These are phyloP conservation scores for Rhegmatorhina hoffmannsi DNA, from an alignment of 2,113 vertebrate species.

Conservation along the genomic window DNA sequence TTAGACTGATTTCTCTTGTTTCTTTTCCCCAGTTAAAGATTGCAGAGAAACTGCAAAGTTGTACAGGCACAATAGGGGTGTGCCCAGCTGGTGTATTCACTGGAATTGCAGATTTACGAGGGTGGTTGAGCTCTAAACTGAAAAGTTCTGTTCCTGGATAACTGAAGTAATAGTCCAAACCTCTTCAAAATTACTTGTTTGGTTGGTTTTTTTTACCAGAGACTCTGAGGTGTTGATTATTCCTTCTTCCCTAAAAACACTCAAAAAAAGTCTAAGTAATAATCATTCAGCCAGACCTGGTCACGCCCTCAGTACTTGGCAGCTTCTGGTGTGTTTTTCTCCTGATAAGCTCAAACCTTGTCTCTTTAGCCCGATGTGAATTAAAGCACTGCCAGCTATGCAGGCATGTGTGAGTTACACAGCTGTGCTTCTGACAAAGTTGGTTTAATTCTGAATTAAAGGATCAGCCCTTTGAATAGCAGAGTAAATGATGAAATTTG, in stretches of 20 bases:
- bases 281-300: slow-evolving; percentile 41
- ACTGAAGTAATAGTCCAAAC: not conserved
- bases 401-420: not conserved
- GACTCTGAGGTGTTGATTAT: not conserved
- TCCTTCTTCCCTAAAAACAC: not conserved
- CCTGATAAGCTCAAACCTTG: slow-evolving; percentile 17
- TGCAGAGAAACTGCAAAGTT: not conserved
- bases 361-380: not conserved
- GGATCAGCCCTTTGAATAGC: not conserved
- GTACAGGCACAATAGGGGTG: not conserved
- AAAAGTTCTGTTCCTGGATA: not conserved
- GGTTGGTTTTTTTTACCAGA: not conserved
- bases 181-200: not conserved
- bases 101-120: not conserved
- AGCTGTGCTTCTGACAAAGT: not conserved
- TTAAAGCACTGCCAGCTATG: not conserved
- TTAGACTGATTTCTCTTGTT: not conserved
- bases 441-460: slow-evolving; percentile 13
- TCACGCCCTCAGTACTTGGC: slow-evolving; percentile 11
- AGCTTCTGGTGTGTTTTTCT: not conserved
- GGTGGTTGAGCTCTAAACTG: not conserved
- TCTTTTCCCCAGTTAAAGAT: not conserved
- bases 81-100: fast-evolving
- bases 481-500: not conserved
- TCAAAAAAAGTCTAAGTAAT: not conserved